A percentile compares a stretch with the other conserved stretches of the same genome.
Conservation (phyloP, 1,140 invertebrate genomes). For the Caenorhabditis inopinata region DNA sequence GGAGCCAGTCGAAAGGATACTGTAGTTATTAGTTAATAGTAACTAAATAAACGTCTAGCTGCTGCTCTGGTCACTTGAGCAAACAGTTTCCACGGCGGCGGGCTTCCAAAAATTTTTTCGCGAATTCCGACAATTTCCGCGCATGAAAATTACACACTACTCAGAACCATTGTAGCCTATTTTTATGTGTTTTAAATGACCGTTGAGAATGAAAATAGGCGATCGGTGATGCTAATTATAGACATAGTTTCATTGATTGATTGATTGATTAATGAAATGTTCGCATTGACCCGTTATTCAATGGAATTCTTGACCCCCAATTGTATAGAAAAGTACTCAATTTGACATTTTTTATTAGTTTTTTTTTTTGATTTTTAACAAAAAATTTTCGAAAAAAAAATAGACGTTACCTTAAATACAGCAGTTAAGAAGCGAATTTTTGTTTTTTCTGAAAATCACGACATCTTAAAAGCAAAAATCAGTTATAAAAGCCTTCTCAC, state of each 20-base stretch:
- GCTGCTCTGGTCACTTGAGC: slow-evolving; percentile 3
- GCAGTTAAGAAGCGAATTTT: too few relatives aligned
- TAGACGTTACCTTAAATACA: too few relatives aligned
- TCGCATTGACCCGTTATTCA: too few relatives aligned
- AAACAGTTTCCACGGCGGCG: neutral
- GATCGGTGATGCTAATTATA: neutral
- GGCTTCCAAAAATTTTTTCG: neutral
- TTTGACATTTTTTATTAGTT: too few relatives aligned
- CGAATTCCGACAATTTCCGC: neutral
- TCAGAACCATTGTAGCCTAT: neutral
- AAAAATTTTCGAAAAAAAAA: too few relatives aligned
- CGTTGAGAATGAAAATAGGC: neutral
- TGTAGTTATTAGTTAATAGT: slow-evolving; percentile 32
- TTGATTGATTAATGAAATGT: neutral
- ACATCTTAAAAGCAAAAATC: too few relatives aligned
- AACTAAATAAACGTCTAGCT: slow-evolving; percentile 8
- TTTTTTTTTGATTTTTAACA: too few relatives aligned
- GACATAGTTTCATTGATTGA: neutral
- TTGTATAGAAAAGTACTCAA: too few relatives aligned
- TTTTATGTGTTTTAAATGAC: neutral
- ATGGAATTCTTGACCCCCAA: too few relatives aligned
- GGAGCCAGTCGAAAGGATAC: neutral
- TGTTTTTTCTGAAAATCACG: too few relatives aligned
- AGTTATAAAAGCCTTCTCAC: too few relatives aligned
- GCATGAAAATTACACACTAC: neutral